These are phyloP conservation scores for Rhagoletis pomonella DNA, from an alignment of 1,140 invertebrate genomes.

Conservation along the genomic window DNA sequence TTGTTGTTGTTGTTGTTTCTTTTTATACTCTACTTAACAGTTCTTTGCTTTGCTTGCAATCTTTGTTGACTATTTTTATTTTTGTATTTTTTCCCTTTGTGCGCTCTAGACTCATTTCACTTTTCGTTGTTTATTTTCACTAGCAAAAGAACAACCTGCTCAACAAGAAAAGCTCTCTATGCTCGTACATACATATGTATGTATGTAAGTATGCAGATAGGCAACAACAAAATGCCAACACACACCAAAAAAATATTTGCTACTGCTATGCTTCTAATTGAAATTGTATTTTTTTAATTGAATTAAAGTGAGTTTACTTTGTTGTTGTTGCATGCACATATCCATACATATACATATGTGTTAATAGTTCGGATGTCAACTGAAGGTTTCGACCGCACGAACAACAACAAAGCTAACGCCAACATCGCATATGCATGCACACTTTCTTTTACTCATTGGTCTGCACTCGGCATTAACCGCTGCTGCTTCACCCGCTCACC, in stretches of 20 bases:
- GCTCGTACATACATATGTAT: not conserved
- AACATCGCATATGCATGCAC: not conserved
- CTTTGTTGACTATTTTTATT: too few species aligned
- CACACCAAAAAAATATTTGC: not conserved
- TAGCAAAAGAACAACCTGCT: not conserved
- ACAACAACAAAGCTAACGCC: not conserved
- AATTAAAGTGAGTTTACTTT: conserved; percentile 51
- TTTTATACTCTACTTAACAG: not conserved
- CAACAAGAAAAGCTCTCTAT: not conserved
- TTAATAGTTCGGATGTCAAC: conserved; percentile 24
- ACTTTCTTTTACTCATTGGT: too few species aligned
- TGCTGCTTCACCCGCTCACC: not conserved
- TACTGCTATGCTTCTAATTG: conserved; percentile 34
- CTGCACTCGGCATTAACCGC: too few species aligned
- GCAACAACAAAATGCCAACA: not conserved
- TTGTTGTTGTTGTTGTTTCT: not conserved
- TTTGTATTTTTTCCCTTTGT: too few species aligned
- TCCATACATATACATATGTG: too few species aligned
- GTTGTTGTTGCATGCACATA: not conserved
- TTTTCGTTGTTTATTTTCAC: too few species aligned
- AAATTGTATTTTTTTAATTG: conserved; percentile 49
- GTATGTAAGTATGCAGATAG: not conserved
- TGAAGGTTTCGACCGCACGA: not conserved
- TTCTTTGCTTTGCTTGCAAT: not conserved
- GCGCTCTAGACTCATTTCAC: too few species aligned